Conservation (phyloP, 2,113 vertebrate species). For the Blennius ocellaris region DNA sequence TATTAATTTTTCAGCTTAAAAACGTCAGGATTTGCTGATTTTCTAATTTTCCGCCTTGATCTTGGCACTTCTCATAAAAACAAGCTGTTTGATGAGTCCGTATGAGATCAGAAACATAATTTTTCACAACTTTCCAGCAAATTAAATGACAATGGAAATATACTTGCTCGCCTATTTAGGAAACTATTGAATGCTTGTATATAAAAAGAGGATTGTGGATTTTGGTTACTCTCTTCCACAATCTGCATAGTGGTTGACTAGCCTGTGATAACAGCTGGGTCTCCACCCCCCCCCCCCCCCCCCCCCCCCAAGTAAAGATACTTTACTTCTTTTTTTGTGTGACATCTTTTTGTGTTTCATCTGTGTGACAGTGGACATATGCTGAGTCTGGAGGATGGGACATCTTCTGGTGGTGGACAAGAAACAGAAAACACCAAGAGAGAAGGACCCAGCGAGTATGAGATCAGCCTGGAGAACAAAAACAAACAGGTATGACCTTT, state of each 20-base stretch:
- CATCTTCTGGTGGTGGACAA: constrained; percentile 67
- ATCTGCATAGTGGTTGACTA: constrained; percentile 24
- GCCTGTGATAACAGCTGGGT: constrained; percentile 18
- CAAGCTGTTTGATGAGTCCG: neutral
- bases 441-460: constrained; percentile 81
- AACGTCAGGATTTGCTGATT: neutral
- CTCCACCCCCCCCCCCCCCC: no score
- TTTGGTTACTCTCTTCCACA: constrained; percentile 23
- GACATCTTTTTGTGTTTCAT: constrained; percentile 38
- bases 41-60: neutral
- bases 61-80: neutral
- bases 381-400: constrained; percentile 79
- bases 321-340: constrained; percentile 51
- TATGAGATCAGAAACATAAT: neutral
- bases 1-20: neutral
- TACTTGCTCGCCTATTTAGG: neutral
- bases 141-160: neutral
- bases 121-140: neutral
- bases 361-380: constrained; percentile 65
- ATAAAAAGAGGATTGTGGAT: neutral
- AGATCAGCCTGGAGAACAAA: constrained; percentile 78
- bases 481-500: constrained; percentile 76
- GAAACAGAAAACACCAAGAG: constrained; percentile 72
- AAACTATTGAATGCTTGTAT: neutral
- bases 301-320: constrained; percentile 34